A percentile compares a stretch with the other conserved stretches of the same genome.
These are phyloP conservation scores for Caranx ignobilis DNA, from an alignment of 2,113 vertebrate species.

Conservation along the genomic window DNA sequence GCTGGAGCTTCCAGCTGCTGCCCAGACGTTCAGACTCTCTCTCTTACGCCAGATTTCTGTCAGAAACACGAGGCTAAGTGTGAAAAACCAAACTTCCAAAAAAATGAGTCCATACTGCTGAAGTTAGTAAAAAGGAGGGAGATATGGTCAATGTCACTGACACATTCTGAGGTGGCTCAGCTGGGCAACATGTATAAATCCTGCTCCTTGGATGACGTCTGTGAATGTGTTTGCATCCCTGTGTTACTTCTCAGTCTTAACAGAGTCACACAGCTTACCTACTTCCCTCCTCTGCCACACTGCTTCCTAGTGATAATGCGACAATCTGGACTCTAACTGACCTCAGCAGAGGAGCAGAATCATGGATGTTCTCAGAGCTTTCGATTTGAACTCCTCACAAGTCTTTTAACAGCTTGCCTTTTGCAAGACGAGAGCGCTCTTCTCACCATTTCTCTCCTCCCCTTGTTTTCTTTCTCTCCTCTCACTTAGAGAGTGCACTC, in stretches of 20 bases:
- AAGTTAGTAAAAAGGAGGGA: constrained; percentile 25
- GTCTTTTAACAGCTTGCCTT: constrained; percentile 51
- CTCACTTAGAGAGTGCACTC: constrained; percentile 25
- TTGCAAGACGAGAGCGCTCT: constrained; percentile 45
- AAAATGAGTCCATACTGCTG: constrained; percentile 14
- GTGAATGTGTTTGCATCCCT: constrained; percentile 44
- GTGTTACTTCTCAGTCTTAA: constrained; percentile 29
- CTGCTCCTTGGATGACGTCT: constrained; percentile 40
- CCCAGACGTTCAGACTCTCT: constrained; percentile 47
- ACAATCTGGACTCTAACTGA: constrained; percentile 61
- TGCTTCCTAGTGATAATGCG: constrained; percentile 51
- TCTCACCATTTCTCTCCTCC: constrained; percentile 38
- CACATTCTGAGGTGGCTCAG: constrained; percentile 28
- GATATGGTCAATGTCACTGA: constrained; percentile 12
- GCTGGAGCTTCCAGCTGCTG: constrained; percentile 50
- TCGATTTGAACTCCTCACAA: constrained; percentile 46
- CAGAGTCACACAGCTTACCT: constrained; percentile 33
- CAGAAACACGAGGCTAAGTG: constrained; percentile 40
- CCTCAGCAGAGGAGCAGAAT: constrained; percentile 43
- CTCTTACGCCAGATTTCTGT: constrained; percentile 55
- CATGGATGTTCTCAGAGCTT: constrained; percentile 38
- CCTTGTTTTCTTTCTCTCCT: constrained; percentile 4
- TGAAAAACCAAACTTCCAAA: constrained; percentile 59
- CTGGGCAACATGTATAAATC: constrained; percentile 25
- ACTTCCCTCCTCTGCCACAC: constrained; percentile 27